A percentile compares a stretch with the other conserved stretches of the same genome.
Conservation (phyloP, 2,888 invertebrate genomes). For the Lepidonotus clava region DNA sequence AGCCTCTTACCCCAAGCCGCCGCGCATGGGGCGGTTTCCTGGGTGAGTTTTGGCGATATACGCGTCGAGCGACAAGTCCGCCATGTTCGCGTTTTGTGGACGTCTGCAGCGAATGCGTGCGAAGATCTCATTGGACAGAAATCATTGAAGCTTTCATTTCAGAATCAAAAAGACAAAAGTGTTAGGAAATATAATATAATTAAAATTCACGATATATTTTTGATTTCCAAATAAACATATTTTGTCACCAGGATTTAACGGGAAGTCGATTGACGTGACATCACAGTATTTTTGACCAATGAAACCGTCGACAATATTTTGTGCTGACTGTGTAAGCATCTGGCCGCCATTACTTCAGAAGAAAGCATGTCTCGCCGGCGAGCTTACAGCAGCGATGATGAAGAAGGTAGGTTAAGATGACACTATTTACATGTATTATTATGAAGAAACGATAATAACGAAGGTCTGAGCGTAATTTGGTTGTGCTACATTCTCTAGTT, state of each 20-base stretch:
- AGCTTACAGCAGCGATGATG: constrained; percentile 74
- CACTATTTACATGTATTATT: not conserved
- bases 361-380: constrained; percentile 69
- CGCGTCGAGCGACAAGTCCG: constrained; percentile 34
- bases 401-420: constrained; percentile 68
- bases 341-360: constrained; percentile 18
- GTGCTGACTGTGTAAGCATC: constrained; percentile 30
- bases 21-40: not conserved
- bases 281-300: constrained; percentile 13
- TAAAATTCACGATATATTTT: no score
- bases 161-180: no score
- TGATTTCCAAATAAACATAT: no score
- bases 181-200: no score
- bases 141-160: no score
- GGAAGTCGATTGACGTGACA: not conserved
- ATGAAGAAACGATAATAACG: no score
- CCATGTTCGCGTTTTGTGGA: constrained; percentile 15
- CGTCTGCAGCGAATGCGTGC: not conserved
- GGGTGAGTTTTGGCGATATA: constrained; percentile 22
- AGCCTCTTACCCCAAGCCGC: not conserved
- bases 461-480: no score
- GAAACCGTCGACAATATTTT: not conserved
- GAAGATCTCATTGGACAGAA: no score
- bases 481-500: no score
- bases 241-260: not conserved